Evolutionary conservation across 1,140 invertebrate genomes (phyloP).

Genomic region (Cydia pomonella): DNA sequence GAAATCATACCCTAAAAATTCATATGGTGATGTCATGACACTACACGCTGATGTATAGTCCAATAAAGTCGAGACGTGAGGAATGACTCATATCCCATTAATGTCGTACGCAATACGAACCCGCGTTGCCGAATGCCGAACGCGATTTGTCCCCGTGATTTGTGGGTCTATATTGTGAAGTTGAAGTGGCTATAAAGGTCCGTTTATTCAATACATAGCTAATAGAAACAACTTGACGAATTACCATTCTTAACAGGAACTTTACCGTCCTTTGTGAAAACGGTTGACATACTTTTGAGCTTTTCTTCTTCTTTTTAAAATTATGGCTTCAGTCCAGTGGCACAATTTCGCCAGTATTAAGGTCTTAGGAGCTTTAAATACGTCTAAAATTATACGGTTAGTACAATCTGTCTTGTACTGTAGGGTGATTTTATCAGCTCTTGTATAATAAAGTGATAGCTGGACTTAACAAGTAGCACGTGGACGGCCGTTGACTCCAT

Average conservation of each 20-base stretch:
- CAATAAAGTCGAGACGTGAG: constrained; percentile 62
- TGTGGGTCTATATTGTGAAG: constrained; percentile 53
- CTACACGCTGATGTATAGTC: constrained; percentile 50
- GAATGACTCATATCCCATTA: constrained; percentile 62
- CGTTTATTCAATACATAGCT: constrained; percentile 35
- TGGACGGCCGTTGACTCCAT: no score
- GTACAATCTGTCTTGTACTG: no score
- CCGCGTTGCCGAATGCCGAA: constrained; percentile 44
- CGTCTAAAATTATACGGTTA: no score
- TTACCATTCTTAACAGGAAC: constrained; percentile 13
- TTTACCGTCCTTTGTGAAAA: constrained; percentile 2
- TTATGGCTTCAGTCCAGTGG: no score
- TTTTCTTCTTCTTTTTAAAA: no score
- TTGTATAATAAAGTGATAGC: no score
- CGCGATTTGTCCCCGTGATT: constrained; percentile 59
- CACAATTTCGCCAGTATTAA: no score
- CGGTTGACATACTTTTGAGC: neutral
- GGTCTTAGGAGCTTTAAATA: no score
- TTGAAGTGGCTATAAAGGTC: constrained; percentile 46
- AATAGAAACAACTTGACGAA: constrained; percentile 23
- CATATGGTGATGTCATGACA: constrained; percentile 13
- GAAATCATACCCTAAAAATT: constrained; percentile 6
- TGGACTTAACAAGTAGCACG: no score
- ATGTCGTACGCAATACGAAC: constrained; percentile 60
- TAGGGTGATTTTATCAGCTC: no score